These are phyloP conservation scores for Diacarnus erythraeanus DNA, from an alignment of 37 sponge, comb jelly and placozoan genomes.

Conservation along the genomic window DNA sequence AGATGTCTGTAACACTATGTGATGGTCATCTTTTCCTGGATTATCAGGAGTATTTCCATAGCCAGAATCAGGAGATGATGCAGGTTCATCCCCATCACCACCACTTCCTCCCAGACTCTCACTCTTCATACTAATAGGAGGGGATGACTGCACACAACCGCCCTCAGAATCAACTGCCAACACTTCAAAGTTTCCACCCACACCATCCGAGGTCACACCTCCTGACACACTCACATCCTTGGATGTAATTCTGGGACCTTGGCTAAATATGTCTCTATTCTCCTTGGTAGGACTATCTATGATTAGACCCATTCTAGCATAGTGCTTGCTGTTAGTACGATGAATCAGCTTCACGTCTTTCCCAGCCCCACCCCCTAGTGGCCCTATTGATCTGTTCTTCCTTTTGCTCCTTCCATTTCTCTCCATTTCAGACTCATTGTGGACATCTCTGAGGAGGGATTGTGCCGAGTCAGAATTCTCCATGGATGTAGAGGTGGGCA, in stretches of 20 bases:
- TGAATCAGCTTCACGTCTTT: background rate
- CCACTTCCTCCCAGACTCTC: background rate
- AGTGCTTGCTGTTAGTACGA: background rate
- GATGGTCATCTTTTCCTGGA: background rate
- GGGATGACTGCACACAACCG: constrained; percentile 6
- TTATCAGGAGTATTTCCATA: constrained; percentile 51
- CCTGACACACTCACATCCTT: background rate
- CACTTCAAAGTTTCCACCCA: background rate
- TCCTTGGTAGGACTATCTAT: constrained; percentile 9
- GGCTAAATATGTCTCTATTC: background rate
- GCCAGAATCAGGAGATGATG: constrained; percentile 39
- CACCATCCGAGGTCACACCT: background rate
- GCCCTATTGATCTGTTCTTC: too few relatives aligned
- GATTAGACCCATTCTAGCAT: constrained; percentile 23
- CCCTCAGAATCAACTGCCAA: background rate
- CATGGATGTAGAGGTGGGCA: background rate
- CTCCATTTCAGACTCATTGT: background rate
- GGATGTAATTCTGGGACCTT: background rate
- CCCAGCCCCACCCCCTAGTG: background rate
- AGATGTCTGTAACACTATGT: background rate
- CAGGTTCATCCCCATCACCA: background rate
- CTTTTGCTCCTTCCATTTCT: background rate
- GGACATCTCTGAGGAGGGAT: constrained; percentile 13
- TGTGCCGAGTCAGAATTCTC: constrained; percentile 1
- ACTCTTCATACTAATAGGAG: constrained; percentile 21